phyloP scores from a whole-genome alignment of 2,113 vertebrate species.

The Gnathonemus longibarbis region DNA sequence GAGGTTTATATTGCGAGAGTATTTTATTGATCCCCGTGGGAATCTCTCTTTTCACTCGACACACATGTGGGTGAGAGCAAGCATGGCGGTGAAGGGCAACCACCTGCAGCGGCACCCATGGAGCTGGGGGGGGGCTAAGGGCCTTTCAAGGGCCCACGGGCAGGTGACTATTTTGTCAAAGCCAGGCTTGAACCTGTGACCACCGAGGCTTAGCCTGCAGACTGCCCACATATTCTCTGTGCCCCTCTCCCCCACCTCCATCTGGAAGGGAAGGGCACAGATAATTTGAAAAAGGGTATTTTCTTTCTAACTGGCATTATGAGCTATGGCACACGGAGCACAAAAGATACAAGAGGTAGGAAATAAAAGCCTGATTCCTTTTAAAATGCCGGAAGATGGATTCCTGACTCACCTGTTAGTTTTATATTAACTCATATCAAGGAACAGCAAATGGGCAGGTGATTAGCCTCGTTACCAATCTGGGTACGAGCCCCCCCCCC shows the following conservation, averaged over 20 bases:
- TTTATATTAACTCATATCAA: background rate
- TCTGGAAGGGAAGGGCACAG: background rate
- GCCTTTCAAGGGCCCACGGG: background rate
- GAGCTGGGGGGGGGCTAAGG: background rate
- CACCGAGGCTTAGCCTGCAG: background rate
- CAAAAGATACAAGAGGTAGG: background rate
- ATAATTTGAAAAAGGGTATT: background rate
- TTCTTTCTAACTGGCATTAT: background rate
- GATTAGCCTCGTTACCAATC: conserved; percentile 26
- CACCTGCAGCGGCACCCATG: background rate
- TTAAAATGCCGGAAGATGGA: background rate
- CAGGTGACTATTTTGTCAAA: background rate
- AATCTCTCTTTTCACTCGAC: background rate
- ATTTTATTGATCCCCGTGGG: background rate
- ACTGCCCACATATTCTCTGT: background rate
- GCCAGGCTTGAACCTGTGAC: background rate
- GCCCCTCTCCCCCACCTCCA: background rate
- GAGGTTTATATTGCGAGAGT: background rate
- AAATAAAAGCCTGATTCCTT: background rate
- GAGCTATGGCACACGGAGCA: background rate
- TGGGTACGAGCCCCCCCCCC: conserved; percentile 9
- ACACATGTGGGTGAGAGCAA: background rate
- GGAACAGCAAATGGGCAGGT: background rate
- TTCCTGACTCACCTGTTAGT: background rate
- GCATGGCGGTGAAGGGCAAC: background rate